Conservation (phyloP, 2,888 invertebrate genomes). For the Scaptomyza cyrtandrae region DNA sequence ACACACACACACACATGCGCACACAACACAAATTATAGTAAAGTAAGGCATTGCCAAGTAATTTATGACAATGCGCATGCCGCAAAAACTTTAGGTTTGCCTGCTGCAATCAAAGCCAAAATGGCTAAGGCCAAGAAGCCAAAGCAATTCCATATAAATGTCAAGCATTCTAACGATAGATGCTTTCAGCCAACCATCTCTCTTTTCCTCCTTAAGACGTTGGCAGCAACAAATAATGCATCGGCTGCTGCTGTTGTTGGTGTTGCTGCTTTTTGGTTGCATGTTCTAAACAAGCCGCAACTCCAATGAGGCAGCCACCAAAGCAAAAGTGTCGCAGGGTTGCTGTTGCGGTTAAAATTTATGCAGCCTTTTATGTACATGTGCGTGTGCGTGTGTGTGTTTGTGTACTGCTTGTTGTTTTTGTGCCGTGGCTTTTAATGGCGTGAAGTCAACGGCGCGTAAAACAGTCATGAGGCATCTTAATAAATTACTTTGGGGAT, state of each 20-base stretch:
- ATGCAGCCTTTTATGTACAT: conserved; percentile 62
- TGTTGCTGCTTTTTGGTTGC: conserved; percentile 1
- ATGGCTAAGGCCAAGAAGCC: conserved; percentile 65
- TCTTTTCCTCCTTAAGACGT: conserved; percentile 35
- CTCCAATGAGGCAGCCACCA: conserved; percentile 59
- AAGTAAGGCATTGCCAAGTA: conserved; percentile 58
- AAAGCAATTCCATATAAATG: conserved; percentile 75
- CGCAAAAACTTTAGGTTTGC: conserved; percentile 65
- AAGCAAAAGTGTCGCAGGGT: conserved; percentile 43
- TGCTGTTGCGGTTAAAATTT: conserved; percentile 48
- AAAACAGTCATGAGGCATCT: conserved; percentile 83
- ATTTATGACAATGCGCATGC: conserved; percentile 74
- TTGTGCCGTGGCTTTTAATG: conserved; percentile 74
- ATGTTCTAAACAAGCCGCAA: conserved; percentile 49
- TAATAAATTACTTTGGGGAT: conserved; percentile 84
- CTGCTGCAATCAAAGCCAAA: conserved; percentile 74
- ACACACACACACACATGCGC: conserved; percentile 19
- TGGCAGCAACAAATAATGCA: conserved; percentile 31
- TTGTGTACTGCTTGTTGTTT: conserved; percentile 40
- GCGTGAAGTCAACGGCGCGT: conserved; percentile 83
- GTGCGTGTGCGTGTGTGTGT: conserved; percentile 28
- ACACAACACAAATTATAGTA: conserved; percentile 3
- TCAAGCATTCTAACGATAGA: conserved; percentile 72
- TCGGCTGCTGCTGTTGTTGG: conserved; percentile 22
- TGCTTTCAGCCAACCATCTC: conserved; percentile 40